Evolutionary conservation across 2,888 invertebrate genomes (phyloP).

Genomic region (Aleiodes testaceus): DNA sequence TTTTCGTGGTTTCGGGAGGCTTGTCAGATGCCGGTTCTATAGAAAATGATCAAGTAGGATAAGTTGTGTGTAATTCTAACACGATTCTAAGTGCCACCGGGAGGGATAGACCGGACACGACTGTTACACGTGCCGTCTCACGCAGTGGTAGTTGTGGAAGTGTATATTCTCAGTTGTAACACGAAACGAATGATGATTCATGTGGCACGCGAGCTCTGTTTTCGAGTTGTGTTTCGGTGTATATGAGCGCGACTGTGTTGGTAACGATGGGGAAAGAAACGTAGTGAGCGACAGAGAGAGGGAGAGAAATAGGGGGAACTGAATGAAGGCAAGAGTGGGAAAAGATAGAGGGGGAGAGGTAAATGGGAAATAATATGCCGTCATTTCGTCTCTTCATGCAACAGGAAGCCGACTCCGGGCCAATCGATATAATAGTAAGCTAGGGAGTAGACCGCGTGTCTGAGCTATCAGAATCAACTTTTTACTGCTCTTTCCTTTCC

Average conservation of each 20-base stretch:
- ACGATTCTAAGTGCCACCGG: conserved; percentile 37
- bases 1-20: conserved; percentile 21
- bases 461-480: conserved; percentile 9
- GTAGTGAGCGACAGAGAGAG: conserved; percentile 36
- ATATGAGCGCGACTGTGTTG: conserved; percentile 52
- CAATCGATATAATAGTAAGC: conserved; percentile 53
- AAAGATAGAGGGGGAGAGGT: conserved; percentile 48
- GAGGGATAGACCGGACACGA: conserved; percentile 26
- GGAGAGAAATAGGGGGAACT: conserved; percentile 35
- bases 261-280: conserved; percentile 48
- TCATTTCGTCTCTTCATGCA: conserved; percentile 64
- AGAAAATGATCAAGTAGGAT: conserved; percentile 54
- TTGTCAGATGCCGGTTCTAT: conserved; percentile 65
- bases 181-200: conserved; percentile 70
- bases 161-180: conserved; percentile 57
- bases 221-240: conserved; percentile 62
- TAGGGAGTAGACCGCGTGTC: conserved; percentile 52
- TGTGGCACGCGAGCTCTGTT: conserved; percentile 67
- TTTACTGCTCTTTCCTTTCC: conserved; percentile 36
- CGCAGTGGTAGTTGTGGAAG: conserved; percentile 20
- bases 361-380: conserved; percentile 67
- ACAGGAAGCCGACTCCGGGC: conserved; percentile 58
- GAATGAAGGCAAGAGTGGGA: conserved; percentile 30
- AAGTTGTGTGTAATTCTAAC: conserved; percentile 29
- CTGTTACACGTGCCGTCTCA: conserved; percentile 24